Evolutionary conservation across 1,140 invertebrate genomes (phyloP), one percentile per base, ranked within the genome.

Genomic region (Euwallacea fornicatus): DNA sequence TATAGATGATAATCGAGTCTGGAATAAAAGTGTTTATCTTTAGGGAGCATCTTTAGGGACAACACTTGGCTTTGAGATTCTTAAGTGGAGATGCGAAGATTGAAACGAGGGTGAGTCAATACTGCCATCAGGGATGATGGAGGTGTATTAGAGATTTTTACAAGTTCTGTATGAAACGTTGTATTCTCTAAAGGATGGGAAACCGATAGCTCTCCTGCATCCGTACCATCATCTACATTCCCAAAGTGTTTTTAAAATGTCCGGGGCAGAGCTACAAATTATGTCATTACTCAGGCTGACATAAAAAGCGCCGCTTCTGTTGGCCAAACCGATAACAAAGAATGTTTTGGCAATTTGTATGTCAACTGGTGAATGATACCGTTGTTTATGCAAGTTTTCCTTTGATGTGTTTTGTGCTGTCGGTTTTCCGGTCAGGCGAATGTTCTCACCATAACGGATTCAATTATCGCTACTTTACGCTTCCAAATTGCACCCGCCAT

Each of bases 261-360:
- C 60, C 42, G 60, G 60, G 42, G 13, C 42, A 47, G 42, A 7
- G 60, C 60, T 62, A 62, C 60, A 62, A 62, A 62, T 62, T 62
- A 62, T 62, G 43, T 47, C 60, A 62, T 62, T 62, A 62, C 42
- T 62, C 42, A 62, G 60, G 16, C 10, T 46, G 43, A 62, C 60
- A 47, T 62, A 46, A 43, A 62, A 62, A 46, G 60, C 60, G 60
- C 60, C 60, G 60, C 10, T 7, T 46, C 13, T 16, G 60, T 16
- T 47, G 46, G 7, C 13, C 42, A 44, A 9, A 16, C 42, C 42
- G 43, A 62, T 46, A 62, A 62, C 60, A 62, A 62, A 62, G 60
- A 50, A 50, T 50, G 46, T 50, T 50, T 50, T 47, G 60, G 42
- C 60, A 44, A 62, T 62, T 62, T 62, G 42, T 62, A 15, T 62